Evolutionary conservation across 2,888 invertebrate genomes (phyloP), one percentile per base, ranked within the genome.

Genomic region (Pachymerium ferrugineum): DNA sequence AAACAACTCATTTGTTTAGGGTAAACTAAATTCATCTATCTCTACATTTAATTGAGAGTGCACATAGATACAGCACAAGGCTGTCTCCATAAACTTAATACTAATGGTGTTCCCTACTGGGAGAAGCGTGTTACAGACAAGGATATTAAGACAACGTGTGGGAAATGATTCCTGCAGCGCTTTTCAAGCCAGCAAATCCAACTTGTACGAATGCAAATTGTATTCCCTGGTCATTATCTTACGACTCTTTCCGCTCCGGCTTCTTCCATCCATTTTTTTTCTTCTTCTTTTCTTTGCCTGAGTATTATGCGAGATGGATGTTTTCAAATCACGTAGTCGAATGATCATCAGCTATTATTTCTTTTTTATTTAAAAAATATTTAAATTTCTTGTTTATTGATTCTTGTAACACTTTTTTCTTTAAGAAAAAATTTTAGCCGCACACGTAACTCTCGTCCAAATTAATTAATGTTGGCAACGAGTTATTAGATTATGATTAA

Each of bases 101-200:
- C 54, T 54, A 54, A 54, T 54, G 54, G 54, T 14, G 25, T 54
- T 54, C 25, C 54, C 54, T 54, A 54, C 54, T 54, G 54, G 54
- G 54, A 54, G 54, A 54, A 54, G 54, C 54, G 54, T 54, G 54
- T 54, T 54, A 54, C 54, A 54, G 54, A 54, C 54, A 54, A 54
- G 25, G 25, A 22, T 54, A 54, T 54, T 54, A 54, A 54, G 54
- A 54, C 54, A 54, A 54, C 54, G 54, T 54, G 54, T 54, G 54
- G 54, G 54, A 54, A 54, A 22, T 22, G 54, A 54, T 54, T 54
- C 54, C 54, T 54, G 54, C 54, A 54, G 54, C 54, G 54, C 54
- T 54, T 54, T 54, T 54, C 54, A 54, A 54, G 25, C 54, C 54
- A 25, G 25, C 19, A 54, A 54, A 54, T 54, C 54, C 54, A 54